phyloP scores from a whole-genome alignment of 1,140 invertebrate species.

The Dreissena rostriformis region DNA sequence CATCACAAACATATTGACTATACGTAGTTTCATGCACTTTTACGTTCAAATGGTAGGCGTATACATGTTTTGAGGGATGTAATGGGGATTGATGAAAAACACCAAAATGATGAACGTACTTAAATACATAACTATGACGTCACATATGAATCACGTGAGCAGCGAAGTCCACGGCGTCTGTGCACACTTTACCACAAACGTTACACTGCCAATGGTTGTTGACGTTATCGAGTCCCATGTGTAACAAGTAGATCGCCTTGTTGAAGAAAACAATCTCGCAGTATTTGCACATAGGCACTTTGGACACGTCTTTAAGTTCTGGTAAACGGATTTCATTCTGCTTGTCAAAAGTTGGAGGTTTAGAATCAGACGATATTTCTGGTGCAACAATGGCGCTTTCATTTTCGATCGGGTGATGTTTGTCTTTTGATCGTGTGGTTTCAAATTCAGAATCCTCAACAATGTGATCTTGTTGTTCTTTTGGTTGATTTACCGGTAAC shows the following conservation, averaged over 20 bases:
- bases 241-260: constrained; percentile 96
- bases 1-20: too few species aligned
- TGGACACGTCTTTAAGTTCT: background rate
- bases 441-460: too few species aligned
- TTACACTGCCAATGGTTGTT: constrained; percentile 99
- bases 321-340: background rate
- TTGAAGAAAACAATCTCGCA: constrained; percentile 97
- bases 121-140: background rate
- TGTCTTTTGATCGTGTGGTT: too few species aligned
- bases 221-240: constrained; percentile 98
- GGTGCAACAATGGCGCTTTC: background rate
- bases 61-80: background rate
- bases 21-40: too few species aligned
- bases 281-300: constrained; percentile 82
- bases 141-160: constrained; percentile 87
- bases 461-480: too few species aligned
- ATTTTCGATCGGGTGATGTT: background rate
- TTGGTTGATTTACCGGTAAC: too few species aligned
- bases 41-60: background rate
- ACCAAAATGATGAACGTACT: too few species aligned
- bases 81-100: background rate
- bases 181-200: constrained; percentile 96
- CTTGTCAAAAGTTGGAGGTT: background rate
- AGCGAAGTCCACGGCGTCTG: constrained; percentile 97
- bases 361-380: background rate